Evolutionary conservation across 2,888 invertebrate species (phyloP), one percentile per base, ranked within the genome.

Genomic region (Chrysodeixis includens): DNA sequence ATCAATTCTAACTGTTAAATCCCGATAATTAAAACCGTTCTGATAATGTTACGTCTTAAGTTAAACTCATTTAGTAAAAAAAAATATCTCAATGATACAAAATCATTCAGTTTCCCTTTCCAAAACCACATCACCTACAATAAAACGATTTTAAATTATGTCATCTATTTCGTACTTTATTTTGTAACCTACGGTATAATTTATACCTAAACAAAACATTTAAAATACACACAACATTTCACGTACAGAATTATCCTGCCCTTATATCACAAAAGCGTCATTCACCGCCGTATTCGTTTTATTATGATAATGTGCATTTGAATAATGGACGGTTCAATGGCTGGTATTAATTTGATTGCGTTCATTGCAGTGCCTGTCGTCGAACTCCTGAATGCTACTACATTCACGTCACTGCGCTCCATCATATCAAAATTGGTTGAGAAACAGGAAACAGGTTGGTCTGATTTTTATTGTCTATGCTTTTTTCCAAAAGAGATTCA

Each of bases 371-470:
- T 94, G 52, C 94, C 95, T 0, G 74, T 93, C 1, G 91, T 89
- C 0, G 95, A 95, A 74, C 68, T 95, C 35, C 73, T 94, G 55
- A 93, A 91, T 46, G 94, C 91, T 0, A 91, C 91, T 0, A 95
- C 94, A 10, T 90, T 94, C 59, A 94, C 95, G 1, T 94, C 95
- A 7, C 86, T 95, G 6, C 90, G 95, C 0, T 95, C 95, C 1
- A 94, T 95, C 44, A 88, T 92, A 71, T 93, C 95, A 0, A 95
- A 95, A 79, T 79, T 94, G 56, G 94, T 94, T 10, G 93, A 93
- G 7, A 94, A 93, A 81, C 92, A 94, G 71, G 94, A 95, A 78
- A 93, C 88, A 30, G 94, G 94, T 94, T 76, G 93, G 93, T n/a
- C n/a, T n/a, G n/a, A n/a, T n/a, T 78, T n/a, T 12, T 26, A 7